These are phyloP conservation scores for Astyanax mexicanus DNA, from an alignment of 2,797 vertebrate genomes.

Conservation along the genomic window DNA sequence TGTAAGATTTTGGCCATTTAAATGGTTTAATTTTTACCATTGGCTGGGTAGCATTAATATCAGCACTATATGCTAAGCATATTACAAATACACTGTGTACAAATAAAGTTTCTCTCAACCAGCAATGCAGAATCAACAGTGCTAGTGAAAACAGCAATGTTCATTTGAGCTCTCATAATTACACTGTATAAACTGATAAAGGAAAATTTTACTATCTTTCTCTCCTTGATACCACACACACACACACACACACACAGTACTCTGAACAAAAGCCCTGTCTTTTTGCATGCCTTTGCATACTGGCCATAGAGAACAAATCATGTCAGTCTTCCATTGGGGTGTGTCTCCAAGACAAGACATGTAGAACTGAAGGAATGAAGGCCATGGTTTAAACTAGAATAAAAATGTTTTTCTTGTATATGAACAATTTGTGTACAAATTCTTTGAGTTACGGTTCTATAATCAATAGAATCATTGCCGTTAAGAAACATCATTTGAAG, in stretches of 20 bases:
- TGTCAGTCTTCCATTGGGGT: conserved; percentile 11
- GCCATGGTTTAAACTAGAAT: too few species aligned
- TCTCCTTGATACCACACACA: neutral
- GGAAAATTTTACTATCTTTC: conserved; percentile 1
- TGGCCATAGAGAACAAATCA: neutral
- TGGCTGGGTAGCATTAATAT: neutral
- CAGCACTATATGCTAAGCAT: neutral
- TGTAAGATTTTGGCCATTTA: too few species aligned
- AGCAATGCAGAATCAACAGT: too few species aligned
- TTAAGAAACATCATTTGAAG: too few species aligned
- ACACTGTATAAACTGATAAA: conserved; percentile 8
- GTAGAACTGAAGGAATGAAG: neutral
- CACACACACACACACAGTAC: neutral
- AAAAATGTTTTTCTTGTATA: too few species aligned
- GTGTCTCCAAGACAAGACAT: neutral
- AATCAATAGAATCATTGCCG: too few species aligned
- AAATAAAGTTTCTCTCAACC: too few species aligned
- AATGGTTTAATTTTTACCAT: too few species aligned
- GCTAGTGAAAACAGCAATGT: neutral
- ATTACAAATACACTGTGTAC: too few species aligned
- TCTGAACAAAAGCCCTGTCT: neutral
- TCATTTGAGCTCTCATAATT: conserved; percentile 13
- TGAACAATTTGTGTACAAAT: too few species aligned
- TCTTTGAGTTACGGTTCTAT: too few species aligned
- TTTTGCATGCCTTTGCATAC: conserved; percentile 30